These are phyloP conservation scores for Cranoglanis bouderius DNA, from an alignment of 2,113 vertebrate species.

Conservation along the genomic window DNA sequence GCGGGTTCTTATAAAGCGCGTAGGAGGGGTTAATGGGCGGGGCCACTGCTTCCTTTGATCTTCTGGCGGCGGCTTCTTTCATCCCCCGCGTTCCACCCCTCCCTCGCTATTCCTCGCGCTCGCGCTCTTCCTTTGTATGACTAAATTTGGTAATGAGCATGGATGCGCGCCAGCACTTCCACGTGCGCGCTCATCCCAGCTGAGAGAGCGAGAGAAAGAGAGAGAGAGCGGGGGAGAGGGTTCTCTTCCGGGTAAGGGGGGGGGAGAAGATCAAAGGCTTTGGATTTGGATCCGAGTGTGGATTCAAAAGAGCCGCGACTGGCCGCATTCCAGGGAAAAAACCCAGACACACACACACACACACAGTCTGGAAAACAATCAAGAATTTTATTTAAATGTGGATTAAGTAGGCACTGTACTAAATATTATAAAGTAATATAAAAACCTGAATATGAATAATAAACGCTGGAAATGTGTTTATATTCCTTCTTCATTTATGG, in stretches of 20 bases:
- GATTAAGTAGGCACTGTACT: background rate
- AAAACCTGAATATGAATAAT: background rate
- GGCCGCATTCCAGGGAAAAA: slow-evolving; percentile 80
- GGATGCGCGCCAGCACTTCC: slow-evolving; percentile 91
- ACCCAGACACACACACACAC: slow-evolving; percentile 53
- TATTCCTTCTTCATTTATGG: background rate
- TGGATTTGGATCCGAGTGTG: slow-evolving; percentile 87
- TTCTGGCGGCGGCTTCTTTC: slow-evolving; percentile 90
- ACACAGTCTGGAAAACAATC: slow-evolving; percentile 36
- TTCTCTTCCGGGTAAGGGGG: slow-evolving; percentile 96
- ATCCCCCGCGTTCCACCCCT: slow-evolving; percentile 65
- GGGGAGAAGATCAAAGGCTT: slow-evolving; percentile 92
- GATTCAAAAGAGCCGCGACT: slow-evolving; percentile 81
- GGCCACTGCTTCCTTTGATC: slow-evolving; percentile 89
- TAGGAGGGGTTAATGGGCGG: slow-evolving; percentile 82
- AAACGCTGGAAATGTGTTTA: background rate
- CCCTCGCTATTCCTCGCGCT: slow-evolving; percentile 58
- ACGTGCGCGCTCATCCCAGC: slow-evolving; percentile 96
- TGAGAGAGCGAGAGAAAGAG: slow-evolving; percentile 72
- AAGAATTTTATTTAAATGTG: slow-evolving; percentile 35
- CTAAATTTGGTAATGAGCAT: slow-evolving; percentile 93
- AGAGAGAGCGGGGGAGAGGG: slow-evolving; percentile 68
- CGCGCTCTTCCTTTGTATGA: slow-evolving; percentile 87
- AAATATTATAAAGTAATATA: background rate
- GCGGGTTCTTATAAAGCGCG: slow-evolving; percentile 81